A percentile compares a stretch with the other conserved stretches of the same genome.
phyloP scores from a whole-genome alignment of 2,797 vertebrate species.

The Chaetodon trifasciatus region DNA sequence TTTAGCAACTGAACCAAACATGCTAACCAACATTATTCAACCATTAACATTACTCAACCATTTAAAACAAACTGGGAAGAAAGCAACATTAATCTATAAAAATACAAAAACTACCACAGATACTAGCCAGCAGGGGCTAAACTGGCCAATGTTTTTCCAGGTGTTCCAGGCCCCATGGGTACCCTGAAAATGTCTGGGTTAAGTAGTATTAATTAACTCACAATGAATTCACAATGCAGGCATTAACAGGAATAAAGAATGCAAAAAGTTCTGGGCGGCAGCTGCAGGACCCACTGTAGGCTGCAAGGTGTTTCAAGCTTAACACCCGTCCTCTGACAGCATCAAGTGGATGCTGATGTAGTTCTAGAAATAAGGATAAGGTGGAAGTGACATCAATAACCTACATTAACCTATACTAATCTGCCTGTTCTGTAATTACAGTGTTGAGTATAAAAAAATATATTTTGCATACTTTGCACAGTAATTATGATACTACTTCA shows the following conservation, averaged over 20 bases:
- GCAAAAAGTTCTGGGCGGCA: not conserved
- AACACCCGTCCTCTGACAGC: not conserved
- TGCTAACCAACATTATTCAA: no score
- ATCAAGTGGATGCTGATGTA: not conserved
- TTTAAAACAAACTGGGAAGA: no score
- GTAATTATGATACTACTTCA: not conserved
- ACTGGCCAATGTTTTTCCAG: no score
- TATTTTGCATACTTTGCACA: not conserved
- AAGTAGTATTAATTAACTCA: not conserved
- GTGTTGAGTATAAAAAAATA: not conserved
- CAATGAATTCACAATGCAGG: not conserved
- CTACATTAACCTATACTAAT: not conserved
- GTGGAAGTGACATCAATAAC: not conserved
- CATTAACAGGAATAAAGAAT: not conserved
- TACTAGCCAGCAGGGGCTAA: no score
- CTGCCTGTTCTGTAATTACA: not conserved
- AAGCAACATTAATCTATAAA: no score
- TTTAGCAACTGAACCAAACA: no score
- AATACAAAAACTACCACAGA: no score
- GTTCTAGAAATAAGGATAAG: not conserved
- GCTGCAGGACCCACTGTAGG: no score
- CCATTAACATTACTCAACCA: no score
- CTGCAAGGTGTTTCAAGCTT: constrained; percentile 4
- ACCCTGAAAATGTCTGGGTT: no score
- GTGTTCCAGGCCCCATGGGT: no score